Conservation (phyloP, 2,888 invertebrate species). For the Eurytoma californica region DNA sequence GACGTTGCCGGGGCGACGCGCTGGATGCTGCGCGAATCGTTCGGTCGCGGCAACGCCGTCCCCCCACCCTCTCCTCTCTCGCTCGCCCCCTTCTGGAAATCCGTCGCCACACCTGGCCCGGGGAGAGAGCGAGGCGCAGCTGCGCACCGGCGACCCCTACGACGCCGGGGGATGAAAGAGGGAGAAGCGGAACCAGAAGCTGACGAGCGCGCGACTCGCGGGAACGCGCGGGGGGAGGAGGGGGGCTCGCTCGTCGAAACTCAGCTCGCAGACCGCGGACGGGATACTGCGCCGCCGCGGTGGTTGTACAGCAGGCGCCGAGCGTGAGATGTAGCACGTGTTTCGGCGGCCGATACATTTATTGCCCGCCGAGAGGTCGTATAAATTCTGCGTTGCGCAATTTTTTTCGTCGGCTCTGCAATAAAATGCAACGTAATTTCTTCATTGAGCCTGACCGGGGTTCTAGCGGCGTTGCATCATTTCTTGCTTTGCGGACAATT, state of each 20-base stretch:
- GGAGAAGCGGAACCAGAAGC: slow-evolving; percentile 27
- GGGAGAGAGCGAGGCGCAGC: slow-evolving; percentile 36
- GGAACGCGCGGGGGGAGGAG: slow-evolving; percentile 3
- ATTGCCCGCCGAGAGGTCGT: neutral
- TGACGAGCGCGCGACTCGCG: slow-evolving; percentile 18
- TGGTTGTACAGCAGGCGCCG: neutral
- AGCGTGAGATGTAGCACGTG: slow-evolving; percentile 10
- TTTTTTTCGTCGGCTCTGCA: neutral
- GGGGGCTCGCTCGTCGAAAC: neutral
- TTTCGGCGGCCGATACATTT: neutral
- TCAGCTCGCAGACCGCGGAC: neutral
- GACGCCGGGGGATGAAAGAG: slow-evolving; percentile 41
- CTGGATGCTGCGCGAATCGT: slow-evolving; percentile 49
- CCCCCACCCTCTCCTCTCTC: slow-evolving; percentile 21
- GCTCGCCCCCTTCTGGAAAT: neutral
- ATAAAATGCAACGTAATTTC: no score
- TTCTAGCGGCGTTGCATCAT: no score
- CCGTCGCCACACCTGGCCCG: slow-evolving; percentile 51
- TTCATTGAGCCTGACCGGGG: no score
- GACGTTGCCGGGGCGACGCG: slow-evolving; percentile 61
- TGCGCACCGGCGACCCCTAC: slow-evolving; percentile 52
- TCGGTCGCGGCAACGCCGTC: slow-evolving; percentile 45
- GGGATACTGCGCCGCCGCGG: neutral
- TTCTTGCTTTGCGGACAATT: no score
- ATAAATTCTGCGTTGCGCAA: neutral